These are phyloP conservation scores for Myripristis jacobus DNA, from an alignment of 2,797 vertebrate species.

Conservation along the genomic window DNA sequence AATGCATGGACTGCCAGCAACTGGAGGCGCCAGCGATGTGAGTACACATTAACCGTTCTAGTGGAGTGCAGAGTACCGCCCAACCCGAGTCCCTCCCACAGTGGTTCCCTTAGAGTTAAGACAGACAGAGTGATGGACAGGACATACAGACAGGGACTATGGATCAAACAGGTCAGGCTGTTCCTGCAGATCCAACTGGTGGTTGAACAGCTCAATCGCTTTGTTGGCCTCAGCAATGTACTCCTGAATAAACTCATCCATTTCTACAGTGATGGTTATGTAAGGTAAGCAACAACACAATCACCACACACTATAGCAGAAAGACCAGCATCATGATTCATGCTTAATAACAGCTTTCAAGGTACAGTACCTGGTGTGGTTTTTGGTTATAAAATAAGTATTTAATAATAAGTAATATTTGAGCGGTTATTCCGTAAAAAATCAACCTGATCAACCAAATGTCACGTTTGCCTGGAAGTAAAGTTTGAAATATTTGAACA, in stretches of 20 bases:
- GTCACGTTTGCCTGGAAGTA: not conserved
- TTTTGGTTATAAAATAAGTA: not conserved
- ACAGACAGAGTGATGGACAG: constrained; percentile 46
- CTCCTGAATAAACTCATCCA: constrained; percentile 94
- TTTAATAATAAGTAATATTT: too few species aligned
- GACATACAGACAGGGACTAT: constrained; percentile 54
- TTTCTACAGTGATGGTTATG: constrained; percentile 83
- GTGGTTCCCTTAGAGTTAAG: constrained; percentile 38
- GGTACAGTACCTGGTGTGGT: not conserved
- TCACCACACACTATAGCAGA: not conserved
- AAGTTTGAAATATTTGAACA: not conserved
- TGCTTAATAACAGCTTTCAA: not conserved
- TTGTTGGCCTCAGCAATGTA: constrained; percentile 92
- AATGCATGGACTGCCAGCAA: constrained; percentile 20
- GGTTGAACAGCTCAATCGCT: constrained; percentile 93
- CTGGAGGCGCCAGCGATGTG: constrained; percentile 34
- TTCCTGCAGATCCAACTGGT: constrained; percentile 89
- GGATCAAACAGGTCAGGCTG: constrained; percentile 92
- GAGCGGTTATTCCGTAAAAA: not conserved
- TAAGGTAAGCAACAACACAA: constrained; percentile 78
- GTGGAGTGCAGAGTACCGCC: constrained; percentile 41
- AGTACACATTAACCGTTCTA: constrained; percentile 49
- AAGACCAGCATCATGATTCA: not conserved
- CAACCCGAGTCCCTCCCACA: constrained; percentile 38
- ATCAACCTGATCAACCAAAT: not conserved